These are phyloP conservation scores for Disparrhopalites patrizii DNA, from an alignment of 2,888 invertebrate genomes.

Conservation along the genomic window DNA sequence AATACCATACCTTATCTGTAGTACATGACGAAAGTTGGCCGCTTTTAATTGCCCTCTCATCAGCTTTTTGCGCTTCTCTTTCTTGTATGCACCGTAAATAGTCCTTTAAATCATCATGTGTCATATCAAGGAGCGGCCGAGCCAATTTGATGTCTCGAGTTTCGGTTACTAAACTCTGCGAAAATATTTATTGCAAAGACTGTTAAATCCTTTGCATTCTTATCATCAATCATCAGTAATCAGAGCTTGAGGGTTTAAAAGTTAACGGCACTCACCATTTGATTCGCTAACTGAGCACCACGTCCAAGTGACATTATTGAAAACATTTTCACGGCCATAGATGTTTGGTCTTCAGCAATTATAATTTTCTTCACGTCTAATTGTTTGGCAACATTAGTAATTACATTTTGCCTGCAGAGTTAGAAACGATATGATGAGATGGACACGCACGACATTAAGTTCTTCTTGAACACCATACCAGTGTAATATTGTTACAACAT, in stretches of 20 bases:
- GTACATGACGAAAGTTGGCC: too few relatives aligned
- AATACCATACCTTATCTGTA: too few relatives aligned
- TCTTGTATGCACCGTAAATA: conserved; percentile 32
- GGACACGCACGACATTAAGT: too few relatives aligned
- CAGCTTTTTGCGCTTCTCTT: too few relatives aligned
- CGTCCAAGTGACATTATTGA: conserved; percentile 44
- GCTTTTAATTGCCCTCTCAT: too few relatives aligned
- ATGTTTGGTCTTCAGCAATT: conserved; percentile 41
- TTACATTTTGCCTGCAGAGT: conserved; percentile 30
- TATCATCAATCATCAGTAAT: neutral
- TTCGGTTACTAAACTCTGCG: conserved; percentile 33
- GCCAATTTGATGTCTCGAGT: conserved; percentile 28
- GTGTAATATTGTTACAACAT: too few relatives aligned
- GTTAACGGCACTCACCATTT: conserved; percentile 37
- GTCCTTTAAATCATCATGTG: conserved; percentile 39
- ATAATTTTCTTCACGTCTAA: conserved; percentile 34
- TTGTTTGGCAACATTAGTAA: conserved; percentile 24
- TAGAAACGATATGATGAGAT: too few relatives aligned
- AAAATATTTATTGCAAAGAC: neutral
- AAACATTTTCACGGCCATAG: conserved; percentile 46
- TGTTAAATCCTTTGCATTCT: neutral
- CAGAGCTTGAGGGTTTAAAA: neutral
- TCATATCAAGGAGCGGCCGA: conserved; percentile 43
- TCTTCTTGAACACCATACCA: too few relatives aligned
- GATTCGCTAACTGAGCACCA: conserved; percentile 42